Percentiles rank a stretch among this genome's conserved stretches.
phyloP scores from a whole-genome alignment of 2,113 vertebrate genomes.

The Xenopus laevis region DNA sequence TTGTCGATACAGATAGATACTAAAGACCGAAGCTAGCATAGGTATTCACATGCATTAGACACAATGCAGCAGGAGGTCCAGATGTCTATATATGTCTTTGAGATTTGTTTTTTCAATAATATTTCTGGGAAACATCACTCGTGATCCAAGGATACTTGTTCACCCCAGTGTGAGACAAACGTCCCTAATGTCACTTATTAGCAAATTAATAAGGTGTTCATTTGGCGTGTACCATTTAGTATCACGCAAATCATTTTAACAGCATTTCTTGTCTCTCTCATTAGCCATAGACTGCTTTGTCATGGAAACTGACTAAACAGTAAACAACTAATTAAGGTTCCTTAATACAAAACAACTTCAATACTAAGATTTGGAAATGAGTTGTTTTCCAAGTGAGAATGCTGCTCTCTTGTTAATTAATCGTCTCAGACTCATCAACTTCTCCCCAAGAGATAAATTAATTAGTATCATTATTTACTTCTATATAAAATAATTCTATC shows the following conservation, averaged over 20 bases:
- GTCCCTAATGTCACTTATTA: conserved; percentile 26
- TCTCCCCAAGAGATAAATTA: background rate
- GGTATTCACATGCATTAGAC: no score
- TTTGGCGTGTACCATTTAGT: background rate
- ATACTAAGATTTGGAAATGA: conserved; percentile 5
- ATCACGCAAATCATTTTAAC: background rate
- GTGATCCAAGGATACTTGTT: no score
- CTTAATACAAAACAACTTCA: conserved; percentile 21
- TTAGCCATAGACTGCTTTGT: conserved; percentile 11
- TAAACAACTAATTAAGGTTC: conserved; percentile 39
- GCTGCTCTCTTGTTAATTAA: conserved; percentile 29
- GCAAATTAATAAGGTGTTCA: conserved; percentile 1
- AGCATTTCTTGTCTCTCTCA: background rate
- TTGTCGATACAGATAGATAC: no score
- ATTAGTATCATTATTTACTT: background rate
- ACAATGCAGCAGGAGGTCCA: no score
- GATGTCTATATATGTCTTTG: no score
- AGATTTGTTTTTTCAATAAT: no score
- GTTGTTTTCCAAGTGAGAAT: conserved; percentile 15
- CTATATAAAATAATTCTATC: background rate
- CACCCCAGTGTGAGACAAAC: no score
- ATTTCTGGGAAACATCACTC: no score
- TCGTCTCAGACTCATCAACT: conserved; percentile 1
- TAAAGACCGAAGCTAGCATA: no score
- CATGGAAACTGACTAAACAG: conserved; percentile 26